A percentile compares a stretch with the other conserved stretches of the same genome.
phyloP scores from a whole-genome alignment of 2,797 vertebrate species.

The Eurystomus glaucurus region DNA sequence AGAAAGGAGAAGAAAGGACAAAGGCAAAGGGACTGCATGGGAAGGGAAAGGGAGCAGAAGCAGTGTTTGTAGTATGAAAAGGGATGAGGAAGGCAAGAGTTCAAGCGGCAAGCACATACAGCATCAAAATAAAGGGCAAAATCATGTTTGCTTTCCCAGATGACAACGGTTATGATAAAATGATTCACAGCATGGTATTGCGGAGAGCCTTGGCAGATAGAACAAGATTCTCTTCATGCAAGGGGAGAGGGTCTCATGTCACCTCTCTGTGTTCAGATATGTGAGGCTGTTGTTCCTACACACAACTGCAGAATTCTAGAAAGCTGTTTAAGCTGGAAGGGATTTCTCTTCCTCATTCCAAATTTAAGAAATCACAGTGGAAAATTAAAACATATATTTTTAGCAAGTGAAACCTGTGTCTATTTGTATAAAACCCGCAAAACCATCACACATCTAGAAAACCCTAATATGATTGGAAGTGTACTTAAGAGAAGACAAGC shows the following conservation, averaged over 20 bases:
- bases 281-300: neutral
- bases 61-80: neutral
- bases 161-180: accelerated
- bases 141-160: neutral
- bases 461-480: neutral
- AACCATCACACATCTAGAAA: neutral
- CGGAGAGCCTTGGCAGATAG: neutral
- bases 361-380: neutral
- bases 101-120: neutral
- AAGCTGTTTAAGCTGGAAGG: neutral
- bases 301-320: neutral
- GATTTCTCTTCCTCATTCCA: neutral
- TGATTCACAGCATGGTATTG: neutral
- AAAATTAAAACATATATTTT: conserved; percentile 3
- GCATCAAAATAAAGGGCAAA: neutral
- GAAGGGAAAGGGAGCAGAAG: neutral
- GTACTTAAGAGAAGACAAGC: neutral
- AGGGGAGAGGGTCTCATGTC: neutral
- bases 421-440: neutral
- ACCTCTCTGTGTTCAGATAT: neutral
- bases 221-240: accelerated
- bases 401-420: neutral
- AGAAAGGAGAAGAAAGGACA: neutral
- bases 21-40: neutral
- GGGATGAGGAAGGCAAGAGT: neutral